Conservation (phyloP, 2,797 vertebrate genomes). For the Melanotaenia nigrans region DNA sequence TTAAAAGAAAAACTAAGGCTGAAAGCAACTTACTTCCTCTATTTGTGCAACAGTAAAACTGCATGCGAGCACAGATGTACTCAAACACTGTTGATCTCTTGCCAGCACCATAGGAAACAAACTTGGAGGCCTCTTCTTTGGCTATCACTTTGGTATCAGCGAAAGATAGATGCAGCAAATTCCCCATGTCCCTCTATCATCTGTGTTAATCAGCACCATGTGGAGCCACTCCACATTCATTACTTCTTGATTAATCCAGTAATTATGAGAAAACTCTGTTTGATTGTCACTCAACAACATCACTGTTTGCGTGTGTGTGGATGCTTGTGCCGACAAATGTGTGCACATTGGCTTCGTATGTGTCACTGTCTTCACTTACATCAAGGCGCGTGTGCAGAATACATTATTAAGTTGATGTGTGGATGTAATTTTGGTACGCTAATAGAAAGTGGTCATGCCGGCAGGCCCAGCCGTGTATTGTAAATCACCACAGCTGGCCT, state of each 20-base stretch:
- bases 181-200: constrained; percentile 64
- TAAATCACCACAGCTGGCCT: constrained; percentile 62
- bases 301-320: constrained; percentile 10
- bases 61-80: constrained; percentile 13
- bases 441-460: constrained; percentile 63
- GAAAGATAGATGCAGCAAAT: constrained; percentile 43
- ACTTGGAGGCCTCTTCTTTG: constrained; percentile 47
- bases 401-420: constrained; percentile 39
- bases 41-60: constrained; percentile 24
- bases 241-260: constrained; percentile 75
- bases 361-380: not conserved
- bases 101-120: constrained; percentile 39
- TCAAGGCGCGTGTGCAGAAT: constrained; percentile 45
- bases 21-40: constrained; percentile 45
- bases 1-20: constrained; percentile 54
- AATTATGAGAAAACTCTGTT: constrained; percentile 71
- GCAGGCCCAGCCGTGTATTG: constrained; percentile 58
- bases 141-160: constrained; percentile 18
- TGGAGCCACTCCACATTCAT: constrained; percentile 78
- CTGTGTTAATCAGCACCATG: constrained; percentile 73
- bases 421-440: constrained; percentile 64
- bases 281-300: constrained; percentile 60
- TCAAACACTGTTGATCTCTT: constrained; percentile 40
- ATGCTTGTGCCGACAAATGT: not conserved
- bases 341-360: not conserved